These are phyloP conservation scores for Meganola albula DNA, from an alignment of 2,888 invertebrate genomes.

Conservation along the genomic window DNA sequence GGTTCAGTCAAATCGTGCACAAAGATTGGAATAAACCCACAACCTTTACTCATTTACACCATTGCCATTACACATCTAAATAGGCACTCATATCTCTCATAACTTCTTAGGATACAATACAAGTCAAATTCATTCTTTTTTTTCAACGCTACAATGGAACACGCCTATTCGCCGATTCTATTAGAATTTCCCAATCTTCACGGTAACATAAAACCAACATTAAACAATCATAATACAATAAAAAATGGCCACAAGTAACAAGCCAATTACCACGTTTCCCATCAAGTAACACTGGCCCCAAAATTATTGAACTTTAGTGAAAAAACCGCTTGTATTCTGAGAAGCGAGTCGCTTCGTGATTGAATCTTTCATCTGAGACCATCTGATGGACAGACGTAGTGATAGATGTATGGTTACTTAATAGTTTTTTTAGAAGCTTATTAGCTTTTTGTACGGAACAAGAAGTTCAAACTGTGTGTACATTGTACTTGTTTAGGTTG, in stretches of 20 bases:
- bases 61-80: too few species aligned
- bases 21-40: too few species aligned
- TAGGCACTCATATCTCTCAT: too few species aligned
- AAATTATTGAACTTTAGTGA: constrained; percentile 46
- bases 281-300: constrained; percentile 34
- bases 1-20: too few species aligned
- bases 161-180: too few species aligned
- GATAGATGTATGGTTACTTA: constrained; percentile 45
- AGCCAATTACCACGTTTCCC: constrained; percentile 19
- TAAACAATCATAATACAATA: neutral
- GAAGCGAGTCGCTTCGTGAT: constrained; percentile 60
- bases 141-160: too few species aligned
- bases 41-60: too few species aligned
- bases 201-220: too few species aligned
- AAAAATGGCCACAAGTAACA: constrained; percentile 8
- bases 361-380: constrained; percentile 63
- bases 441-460: constrained; percentile 47
- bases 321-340: constrained; percentile 48
- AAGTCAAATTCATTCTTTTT: too few species aligned
- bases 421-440: constrained; percentile 45
- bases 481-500: constrained; percentile 7
- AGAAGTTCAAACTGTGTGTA: too few species aligned
- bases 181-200: too few species aligned
- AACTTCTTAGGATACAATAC: too few species aligned
- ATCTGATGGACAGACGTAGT: constrained; percentile 39